Conservation (phyloP, 1,140 invertebrate species). For the Mya arenaria region DNA sequence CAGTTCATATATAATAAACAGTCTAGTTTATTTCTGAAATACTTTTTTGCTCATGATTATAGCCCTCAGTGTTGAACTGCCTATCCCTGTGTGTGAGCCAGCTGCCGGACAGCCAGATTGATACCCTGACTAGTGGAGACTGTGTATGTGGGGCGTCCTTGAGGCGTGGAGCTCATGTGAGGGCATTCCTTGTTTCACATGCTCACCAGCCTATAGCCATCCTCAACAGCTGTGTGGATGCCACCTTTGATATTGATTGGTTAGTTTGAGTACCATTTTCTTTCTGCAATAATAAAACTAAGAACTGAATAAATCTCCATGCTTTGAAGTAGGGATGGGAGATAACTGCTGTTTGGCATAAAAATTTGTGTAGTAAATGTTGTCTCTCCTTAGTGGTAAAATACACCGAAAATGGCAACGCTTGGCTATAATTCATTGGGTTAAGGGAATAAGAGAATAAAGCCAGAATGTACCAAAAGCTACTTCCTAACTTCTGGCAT, state of each 20-base stretch:
- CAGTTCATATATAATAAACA: too few species aligned
- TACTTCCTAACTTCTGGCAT: too few species aligned
- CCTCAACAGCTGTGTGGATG: conserved; percentile 75
- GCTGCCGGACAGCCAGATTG: conserved; percentile 72
- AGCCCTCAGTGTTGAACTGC: conserved; percentile 43
- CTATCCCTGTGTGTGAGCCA: conserved; percentile 72
- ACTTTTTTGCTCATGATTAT: too few species aligned
- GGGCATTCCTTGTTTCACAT: conserved; percentile 71
- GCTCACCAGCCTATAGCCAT: conserved; percentile 73
- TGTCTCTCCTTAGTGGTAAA: neutral
- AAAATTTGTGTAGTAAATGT: neutral
- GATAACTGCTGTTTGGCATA: neutral
- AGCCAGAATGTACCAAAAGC: too few species aligned
- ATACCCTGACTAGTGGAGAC: conserved; percentile 69
- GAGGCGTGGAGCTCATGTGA: conserved; percentile 66
- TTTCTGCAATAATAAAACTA: too few species aligned
- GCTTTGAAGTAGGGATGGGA: neutral
- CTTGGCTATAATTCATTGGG: too few species aligned
- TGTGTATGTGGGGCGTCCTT: conserved; percentile 49
- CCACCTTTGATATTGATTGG: conserved; percentile 63
- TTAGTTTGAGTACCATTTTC: neutral
- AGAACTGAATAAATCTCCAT: neutral
- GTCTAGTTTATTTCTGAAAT: too few species aligned
- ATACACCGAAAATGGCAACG: too few species aligned
- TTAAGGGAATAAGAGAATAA: too few species aligned